phyloP scores from a whole-genome alignment of 1,140 invertebrate genomes.

The Acromyrmex heyeri region DNA sequence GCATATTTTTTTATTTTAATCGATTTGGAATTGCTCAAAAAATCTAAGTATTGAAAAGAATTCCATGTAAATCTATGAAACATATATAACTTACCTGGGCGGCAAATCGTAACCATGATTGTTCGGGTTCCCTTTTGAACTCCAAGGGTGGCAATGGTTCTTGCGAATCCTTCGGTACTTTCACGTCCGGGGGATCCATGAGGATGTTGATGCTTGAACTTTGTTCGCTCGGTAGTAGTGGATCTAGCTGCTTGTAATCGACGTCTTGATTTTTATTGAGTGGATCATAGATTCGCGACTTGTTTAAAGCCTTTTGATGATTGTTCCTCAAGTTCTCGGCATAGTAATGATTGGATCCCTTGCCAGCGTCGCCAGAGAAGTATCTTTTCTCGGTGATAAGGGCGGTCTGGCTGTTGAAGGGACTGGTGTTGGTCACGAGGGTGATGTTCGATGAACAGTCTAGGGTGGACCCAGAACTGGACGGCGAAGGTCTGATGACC shows the following conservation, averaged over 20 bases:
- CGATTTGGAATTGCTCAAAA: neutral
- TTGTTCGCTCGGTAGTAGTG: slow-evolving; percentile 72
- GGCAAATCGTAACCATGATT: slow-evolving; percentile 21
- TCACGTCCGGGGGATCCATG: slow-evolving; percentile 71
- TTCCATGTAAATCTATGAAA: neutral
- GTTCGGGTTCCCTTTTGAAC: slow-evolving; percentile 67
- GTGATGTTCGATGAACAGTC: slow-evolving; percentile 88
- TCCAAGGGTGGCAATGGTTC: slow-evolving; percentile 39
- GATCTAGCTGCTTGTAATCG: slow-evolving; percentile 83
- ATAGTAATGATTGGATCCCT: slow-evolving; percentile 79
- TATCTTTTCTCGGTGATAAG: slow-evolving; percentile 77
- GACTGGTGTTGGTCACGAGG: slow-evolving; percentile 87
- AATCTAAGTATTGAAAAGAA: neutral
- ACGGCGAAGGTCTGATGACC: slow-evolving; percentile 81
- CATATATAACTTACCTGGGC: slow-evolving; percentile 70
- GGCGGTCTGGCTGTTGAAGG: slow-evolving; percentile 85
- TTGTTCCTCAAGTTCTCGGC: slow-evolving; percentile 82
- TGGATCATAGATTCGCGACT: slow-evolving; percentile 80
- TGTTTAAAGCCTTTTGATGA: slow-evolving; percentile 76
- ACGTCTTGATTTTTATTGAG: slow-evolving; percentile 69
- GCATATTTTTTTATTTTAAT: neutral
- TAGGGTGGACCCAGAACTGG: slow-evolving; percentile 86
- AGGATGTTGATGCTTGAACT: slow-evolving; percentile 42
- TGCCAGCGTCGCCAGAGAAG: slow-evolving; percentile 21
- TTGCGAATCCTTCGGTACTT: slow-evolving; percentile 44